Evolutionary conservation across 2,797 vertebrate genomes (phyloP).

Genomic region (Pangasius krempfi): DNA sequence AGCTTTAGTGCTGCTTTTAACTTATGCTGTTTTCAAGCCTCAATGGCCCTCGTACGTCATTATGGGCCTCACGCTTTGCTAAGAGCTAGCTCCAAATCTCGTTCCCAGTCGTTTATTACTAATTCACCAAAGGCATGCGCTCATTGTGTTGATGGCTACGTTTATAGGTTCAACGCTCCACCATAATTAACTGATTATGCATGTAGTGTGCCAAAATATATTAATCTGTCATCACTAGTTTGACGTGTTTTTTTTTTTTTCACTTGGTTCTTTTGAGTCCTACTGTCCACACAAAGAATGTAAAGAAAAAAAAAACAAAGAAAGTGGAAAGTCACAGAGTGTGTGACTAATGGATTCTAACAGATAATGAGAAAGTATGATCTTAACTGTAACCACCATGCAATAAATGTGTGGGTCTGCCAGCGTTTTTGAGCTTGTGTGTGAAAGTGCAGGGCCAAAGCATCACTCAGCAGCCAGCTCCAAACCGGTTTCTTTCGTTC

Average conservation of each 20-base stretch:
- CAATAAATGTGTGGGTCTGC: constrained; percentile 20
- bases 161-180: not conserved
- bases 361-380: constrained; percentile 22
- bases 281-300: not conserved
- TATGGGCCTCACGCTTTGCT: not conserved
- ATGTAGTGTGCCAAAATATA: constrained; percentile 14
- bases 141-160: not conserved
- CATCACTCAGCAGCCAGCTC: constrained; percentile 2
- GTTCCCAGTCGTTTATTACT: constrained; percentile 19
- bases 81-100: not conserved
- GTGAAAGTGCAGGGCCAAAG: constrained; percentile 8
- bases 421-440: constrained; percentile 22
- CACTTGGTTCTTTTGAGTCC: not conserved
- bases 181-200: constrained; percentile 22
- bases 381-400: constrained; percentile 25
- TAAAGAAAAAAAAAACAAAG: not conserved
- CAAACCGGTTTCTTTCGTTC: constrained; percentile 21
- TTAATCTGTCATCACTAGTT: not conserved
- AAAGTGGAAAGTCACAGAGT: not conserved
- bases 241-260: not conserved
- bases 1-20: constrained; percentile 23
- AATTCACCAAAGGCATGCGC: constrained; percentile 16
- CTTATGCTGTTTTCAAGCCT: not conserved
- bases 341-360: constrained; percentile 19
- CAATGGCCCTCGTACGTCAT: not conserved